Percentiles rank a stretch among this genome's conserved stretches.
Conservation (phyloP, 1,140 invertebrate genomes). For the Zaprionus camerounensis region DNA sequence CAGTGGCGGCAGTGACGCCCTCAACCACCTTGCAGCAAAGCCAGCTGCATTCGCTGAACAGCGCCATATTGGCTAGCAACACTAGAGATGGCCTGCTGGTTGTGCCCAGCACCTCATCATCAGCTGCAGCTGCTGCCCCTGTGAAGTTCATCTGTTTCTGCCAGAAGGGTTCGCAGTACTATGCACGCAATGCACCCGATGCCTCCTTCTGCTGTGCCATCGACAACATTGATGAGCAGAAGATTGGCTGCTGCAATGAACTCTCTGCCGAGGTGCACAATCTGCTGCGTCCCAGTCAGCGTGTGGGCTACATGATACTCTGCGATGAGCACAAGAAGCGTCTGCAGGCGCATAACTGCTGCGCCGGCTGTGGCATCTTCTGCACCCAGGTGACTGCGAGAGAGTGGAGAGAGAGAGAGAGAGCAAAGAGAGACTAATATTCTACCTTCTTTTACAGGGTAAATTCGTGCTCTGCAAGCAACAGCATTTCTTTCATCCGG, state of each 20-base stretch:
- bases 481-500: constrained; percentile 83
- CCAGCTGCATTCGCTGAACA: constrained; percentile 15
- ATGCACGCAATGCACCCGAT: constrained; percentile 72
- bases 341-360: constrained; percentile 93
- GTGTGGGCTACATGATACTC: constrained; percentile 93
- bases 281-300: constrained; percentile 90
- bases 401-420: background rate
- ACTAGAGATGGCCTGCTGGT: constrained; percentile 38
- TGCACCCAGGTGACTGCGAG: constrained; percentile 91
- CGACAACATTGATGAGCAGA: constrained; percentile 91
- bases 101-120: constrained; percentile 47
- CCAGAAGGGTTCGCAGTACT: constrained; percentile 79
- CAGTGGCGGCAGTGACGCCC: background rate
- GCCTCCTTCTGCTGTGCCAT: constrained; percentile 87
- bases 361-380: constrained; percentile 95
- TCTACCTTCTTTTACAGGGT: constrained; percentile 47
- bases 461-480: constrained; percentile 82
- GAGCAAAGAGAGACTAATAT: background rate
- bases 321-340: constrained; percentile 92
- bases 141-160: constrained; percentile 76
- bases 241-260: constrained; percentile 92
- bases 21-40: constrained; percentile 14
- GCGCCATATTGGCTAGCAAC: constrained; percentile 32
- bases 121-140: constrained; percentile 11
- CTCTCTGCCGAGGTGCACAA: constrained; percentile 85